Percentiles rank a stretch among this genome's conserved stretches.
phyloP scores from a whole-genome alignment of 2,888 invertebrate genomes.

The Tinea semifulvella region DNA sequence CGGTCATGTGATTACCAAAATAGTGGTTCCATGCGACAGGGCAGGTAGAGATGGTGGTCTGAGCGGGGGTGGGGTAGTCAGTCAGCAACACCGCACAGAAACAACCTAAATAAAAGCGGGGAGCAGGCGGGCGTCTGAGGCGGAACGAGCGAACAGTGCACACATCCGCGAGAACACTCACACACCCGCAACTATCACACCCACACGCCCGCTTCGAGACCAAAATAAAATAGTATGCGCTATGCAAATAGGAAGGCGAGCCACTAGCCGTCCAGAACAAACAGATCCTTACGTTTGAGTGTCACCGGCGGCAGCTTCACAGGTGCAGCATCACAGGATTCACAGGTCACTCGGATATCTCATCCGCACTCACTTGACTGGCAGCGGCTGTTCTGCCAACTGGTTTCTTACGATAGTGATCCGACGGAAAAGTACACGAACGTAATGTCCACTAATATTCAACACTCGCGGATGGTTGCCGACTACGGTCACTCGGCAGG shows the following conservation, averaged over 20 bases:
- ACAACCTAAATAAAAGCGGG: slow-evolving; percentile 29
- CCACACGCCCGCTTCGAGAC: slow-evolving; percentile 54
- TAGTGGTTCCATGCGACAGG: slow-evolving; percentile 17
- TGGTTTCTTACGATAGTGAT: slow-evolving; percentile 39
- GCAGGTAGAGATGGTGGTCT: slow-evolving; percentile 15
- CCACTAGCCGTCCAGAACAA: slow-evolving; percentile 43
- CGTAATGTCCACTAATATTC: slow-evolving; percentile 52
- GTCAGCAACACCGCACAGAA: slow-evolving; percentile 22
- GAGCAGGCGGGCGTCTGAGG: slow-evolving; percentile 46
- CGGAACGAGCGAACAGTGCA: slow-evolving; percentile 39
- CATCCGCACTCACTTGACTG: neutral
- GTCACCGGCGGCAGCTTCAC: slow-evolving; percentile 63
- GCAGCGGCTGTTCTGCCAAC: neutral
- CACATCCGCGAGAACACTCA: slow-evolving; percentile 34
- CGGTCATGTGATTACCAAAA: slow-evolving; percentile 14
- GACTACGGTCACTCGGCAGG: slow-evolving; percentile 54
- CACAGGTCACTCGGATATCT: slow-evolving; percentile 36
- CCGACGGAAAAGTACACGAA: slow-evolving; percentile 54
- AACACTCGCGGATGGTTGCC: slow-evolving; percentile 53
- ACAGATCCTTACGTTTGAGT: slow-evolving; percentile 64
- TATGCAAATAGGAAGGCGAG: slow-evolving; percentile 63
- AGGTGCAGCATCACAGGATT: slow-evolving; percentile 64
- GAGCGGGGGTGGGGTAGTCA: slow-evolving; percentile 12
- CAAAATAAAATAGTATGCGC: slow-evolving; percentile 66
- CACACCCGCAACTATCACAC: slow-evolving; percentile 32